Evolutionary conservation across 2,113 vertebrate species (phyloP), one percentile per base, ranked within the genome.

Genomic region (Galbula dea): DNA sequence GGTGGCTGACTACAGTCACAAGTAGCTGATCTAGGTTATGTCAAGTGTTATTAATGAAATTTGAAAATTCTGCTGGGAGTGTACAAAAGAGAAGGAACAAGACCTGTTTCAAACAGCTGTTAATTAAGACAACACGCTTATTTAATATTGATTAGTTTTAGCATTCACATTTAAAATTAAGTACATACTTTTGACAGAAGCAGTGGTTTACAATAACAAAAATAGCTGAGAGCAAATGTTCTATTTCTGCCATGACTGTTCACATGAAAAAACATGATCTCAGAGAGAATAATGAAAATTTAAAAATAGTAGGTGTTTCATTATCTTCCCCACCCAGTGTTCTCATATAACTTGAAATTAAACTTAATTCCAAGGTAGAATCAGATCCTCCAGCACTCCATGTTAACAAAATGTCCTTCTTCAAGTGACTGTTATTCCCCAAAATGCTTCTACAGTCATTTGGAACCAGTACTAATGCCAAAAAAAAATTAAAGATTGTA

Each of bases 41-140:
- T 95, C 73, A 94, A 95, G 88, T 86, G 79, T 62, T 94, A 82
- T 96, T 96, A 93, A 96, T 73, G 84, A 95, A 93, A 95, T 85
- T 32, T 83, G 52, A 87, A 96, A 94, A 87, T 58, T 94, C 95
- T 91, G 67, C 48, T 83, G 95, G 89, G 89, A 97, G 88, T 78
- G 58, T 75, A 90, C 37, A 63, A 90, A 97, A 74, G 75, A 93
- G 72, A 62, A 91, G 68, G 92, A 89, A 94, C 23, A 90, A 48
- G 51, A 58, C 69, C 73, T 61, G 65, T 94, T 95, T 96, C 95
- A 95, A 96, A 93, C 76, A 89, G 69, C 65, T 91, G 75, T 86
- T 97, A 96, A 95, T 93, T 91, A 97, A 90, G 93, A 95, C 91
- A 97, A 93, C 45, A 79, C 49, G 49, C 78, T 95, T 87, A 96